Percentiles rank a stretch among this genome's conserved stretches.
phyloP scores from a whole-genome alignment of 2,888 invertebrate genomes.

The Tiliacea citrago region DNA sequence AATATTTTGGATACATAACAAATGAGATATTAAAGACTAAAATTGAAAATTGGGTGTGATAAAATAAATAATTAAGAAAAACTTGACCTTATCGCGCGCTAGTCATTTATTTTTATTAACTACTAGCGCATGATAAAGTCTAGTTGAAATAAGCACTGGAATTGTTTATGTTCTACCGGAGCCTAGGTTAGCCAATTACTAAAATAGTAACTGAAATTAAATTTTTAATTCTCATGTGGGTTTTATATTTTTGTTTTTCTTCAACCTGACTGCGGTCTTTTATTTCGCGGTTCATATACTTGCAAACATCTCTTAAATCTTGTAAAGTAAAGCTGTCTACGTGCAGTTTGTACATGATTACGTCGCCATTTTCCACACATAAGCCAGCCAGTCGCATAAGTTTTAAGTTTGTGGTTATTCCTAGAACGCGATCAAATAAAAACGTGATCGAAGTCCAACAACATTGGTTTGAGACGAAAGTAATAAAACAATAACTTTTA shows the following conservation, averaged over 20 bases:
- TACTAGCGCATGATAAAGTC: too few species aligned
- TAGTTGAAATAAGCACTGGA: too few species aligned
- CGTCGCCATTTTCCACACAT: background rate
- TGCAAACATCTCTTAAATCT: slow-evolving; percentile 1
- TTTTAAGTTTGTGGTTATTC: slow-evolving; percentile 8
- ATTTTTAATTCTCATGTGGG: background rate
- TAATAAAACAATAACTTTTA: slow-evolving; percentile 9
- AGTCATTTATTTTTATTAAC: too few species aligned
- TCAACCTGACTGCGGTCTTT: background rate
- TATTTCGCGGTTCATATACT: too few species aligned
- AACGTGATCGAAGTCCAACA: slow-evolving; percentile 42
- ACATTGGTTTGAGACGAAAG: slow-evolving; percentile 15
- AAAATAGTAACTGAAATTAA: background rate
- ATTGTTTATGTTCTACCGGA: background rate
- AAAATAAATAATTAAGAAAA: too few species aligned
- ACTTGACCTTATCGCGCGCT: too few species aligned
- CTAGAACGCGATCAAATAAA: slow-evolving; percentile 28
- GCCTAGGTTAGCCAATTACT: background rate
- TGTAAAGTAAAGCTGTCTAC: background rate
- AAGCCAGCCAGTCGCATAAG: slow-evolving; percentile 1
- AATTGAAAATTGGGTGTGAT: too few species aligned
- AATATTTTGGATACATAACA: background rate
- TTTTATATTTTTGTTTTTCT: background rate
- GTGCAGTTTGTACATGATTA: slow-evolving; percentile 4
- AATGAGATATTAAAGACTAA: too few species aligned